Percentiles rank a stretch among this genome's conserved stretches.
Conservation (phyloP, 2,113 vertebrate species). For the Meriones unguiculatus region DNA sequence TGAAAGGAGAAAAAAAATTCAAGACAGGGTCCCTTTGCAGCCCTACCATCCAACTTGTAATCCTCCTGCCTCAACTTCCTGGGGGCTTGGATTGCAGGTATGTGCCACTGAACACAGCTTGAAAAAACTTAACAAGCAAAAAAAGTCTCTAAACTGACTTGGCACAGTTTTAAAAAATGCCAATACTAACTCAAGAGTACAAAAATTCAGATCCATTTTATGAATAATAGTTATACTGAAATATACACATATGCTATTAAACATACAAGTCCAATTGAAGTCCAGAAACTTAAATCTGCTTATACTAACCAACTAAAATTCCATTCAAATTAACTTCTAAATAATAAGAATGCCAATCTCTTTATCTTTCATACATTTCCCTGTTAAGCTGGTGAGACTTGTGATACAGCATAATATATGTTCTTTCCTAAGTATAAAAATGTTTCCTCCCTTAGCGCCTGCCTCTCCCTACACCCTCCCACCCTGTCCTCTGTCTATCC, state of each 20-base stretch:
- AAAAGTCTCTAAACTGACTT: slow-evolving; percentile 31
- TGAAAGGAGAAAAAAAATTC: not conserved
- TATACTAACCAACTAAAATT: slow-evolving; percentile 16
- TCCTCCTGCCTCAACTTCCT: not conserved
- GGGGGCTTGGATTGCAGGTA: not conserved
- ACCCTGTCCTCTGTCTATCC: not conserved
- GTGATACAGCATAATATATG: not conserved
- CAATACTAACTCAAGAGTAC: not conserved
- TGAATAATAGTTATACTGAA: not conserved
- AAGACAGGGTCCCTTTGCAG: not conserved
- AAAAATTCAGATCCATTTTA: slow-evolving; percentile 1
- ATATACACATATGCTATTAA: slow-evolving; percentile 16
- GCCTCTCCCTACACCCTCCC: not conserved
- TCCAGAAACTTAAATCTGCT: slow-evolving; percentile 35
- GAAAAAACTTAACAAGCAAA: slow-evolving; percentile 36
- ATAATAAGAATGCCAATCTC: slow-evolving; percentile 2
- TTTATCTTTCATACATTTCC: slow-evolving; percentile 5
- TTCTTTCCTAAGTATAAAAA: slow-evolving; percentile 40
- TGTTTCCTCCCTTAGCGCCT: not conserved
- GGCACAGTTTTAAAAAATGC: not conserved
- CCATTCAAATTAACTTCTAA: slow-evolving; percentile 17
- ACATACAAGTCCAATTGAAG: not conserved
- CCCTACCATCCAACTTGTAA: not conserved
- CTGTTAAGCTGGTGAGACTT: not conserved
- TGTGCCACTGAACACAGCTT: not conserved